These are phyloP conservation scores for Drosophila takahashii DNA, from an alignment of 1,140 invertebrate species.

Conservation along the genomic window DNA sequence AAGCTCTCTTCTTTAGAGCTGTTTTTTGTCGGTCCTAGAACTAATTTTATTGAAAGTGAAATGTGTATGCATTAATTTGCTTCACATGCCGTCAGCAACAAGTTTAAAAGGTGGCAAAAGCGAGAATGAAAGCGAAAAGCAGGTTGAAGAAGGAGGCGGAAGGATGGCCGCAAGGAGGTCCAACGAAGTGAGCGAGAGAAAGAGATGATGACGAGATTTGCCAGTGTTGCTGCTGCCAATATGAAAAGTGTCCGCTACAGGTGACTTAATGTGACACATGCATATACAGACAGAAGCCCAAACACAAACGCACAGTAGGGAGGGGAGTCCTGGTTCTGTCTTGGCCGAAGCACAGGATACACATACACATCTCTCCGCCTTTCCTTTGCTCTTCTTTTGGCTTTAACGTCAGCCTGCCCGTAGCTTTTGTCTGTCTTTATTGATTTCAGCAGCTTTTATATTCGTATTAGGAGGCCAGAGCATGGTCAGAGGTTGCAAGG, in stretches of 20 bases:
- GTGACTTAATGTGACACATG: conserved; percentile 65
- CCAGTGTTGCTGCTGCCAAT: conserved; percentile 56
- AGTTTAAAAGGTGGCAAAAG: conserved; percentile 69
- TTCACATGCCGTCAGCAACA: conserved; percentile 62
- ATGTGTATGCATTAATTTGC: conserved; percentile 73
- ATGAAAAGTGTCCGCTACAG: conserved; percentile 78
- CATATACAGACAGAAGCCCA: conserved; percentile 24
- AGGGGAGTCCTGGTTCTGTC: conserved; percentile 43
- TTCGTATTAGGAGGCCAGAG: conserved; percentile 26
- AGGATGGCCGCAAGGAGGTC: conserved; percentile 23
- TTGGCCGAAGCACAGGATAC: conserved; percentile 39
- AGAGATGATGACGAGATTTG: conserved; percentile 52
- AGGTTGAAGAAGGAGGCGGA: neutral
- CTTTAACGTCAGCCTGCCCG: conserved; percentile 33
- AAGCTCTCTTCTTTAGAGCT: too few relatives aligned
- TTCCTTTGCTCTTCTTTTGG: conserved; percentile 17
- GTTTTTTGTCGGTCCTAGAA: too few relatives aligned
- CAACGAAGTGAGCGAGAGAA: conserved; percentile 33
- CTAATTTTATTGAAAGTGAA: conserved; percentile 21
- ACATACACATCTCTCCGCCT: conserved; percentile 27
- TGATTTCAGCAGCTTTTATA: conserved; percentile 73
- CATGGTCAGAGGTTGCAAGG: conserved; percentile 6
- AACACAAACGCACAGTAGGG: conserved; percentile 26
- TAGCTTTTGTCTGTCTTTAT: conserved; percentile 70
- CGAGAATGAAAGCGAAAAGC: conserved; percentile 8